These are phyloP conservation scores for Rhagophthalmus giganteus DNA, from an alignment of 2,888 invertebrate species.

Conservation along the genomic window DNA sequence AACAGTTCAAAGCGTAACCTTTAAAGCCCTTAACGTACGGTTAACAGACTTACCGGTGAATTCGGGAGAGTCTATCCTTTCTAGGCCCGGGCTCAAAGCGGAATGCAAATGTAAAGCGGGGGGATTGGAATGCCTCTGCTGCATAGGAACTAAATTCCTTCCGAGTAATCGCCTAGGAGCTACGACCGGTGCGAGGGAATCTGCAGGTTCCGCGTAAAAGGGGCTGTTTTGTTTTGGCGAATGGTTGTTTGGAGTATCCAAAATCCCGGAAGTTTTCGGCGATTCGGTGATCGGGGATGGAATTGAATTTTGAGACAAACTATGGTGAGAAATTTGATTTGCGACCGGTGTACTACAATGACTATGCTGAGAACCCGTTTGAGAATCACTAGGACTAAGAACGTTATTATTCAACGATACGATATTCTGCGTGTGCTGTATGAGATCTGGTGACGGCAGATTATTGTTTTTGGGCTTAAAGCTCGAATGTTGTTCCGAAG, in stretches of 20 bases:
- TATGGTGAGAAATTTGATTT: slow-evolving; percentile 42
- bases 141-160: slow-evolving; percentile 44
- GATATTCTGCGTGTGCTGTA: slow-evolving; percentile 59
- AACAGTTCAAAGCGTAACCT: slow-evolving; percentile 11
- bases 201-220: slow-evolving; percentile 88
- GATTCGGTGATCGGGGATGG: slow-evolving; percentile 43
- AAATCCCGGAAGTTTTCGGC: slow-evolving; percentile 20
- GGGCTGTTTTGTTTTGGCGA: slow-evolving; percentile 75
- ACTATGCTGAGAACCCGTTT: slow-evolving; percentile 42
- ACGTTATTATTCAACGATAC: slow-evolving; percentile 62
- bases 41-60: slow-evolving; percentile 41
- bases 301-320: slow-evolving; percentile 45
- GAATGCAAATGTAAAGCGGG: slow-evolving; percentile 51
- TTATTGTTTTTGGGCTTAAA: slow-evolving; percentile 37
- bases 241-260: slow-evolving; percentile 31
- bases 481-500: slow-evolving; percentile 56
- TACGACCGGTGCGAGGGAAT: slow-evolving; percentile 70
- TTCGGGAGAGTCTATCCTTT: slow-evolving; percentile 54
- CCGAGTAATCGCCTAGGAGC: slow-evolving; percentile 44
- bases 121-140: slow-evolving; percentile 58
- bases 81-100: slow-evolving; percentile 47
- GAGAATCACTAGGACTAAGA: slow-evolving; percentile 51
- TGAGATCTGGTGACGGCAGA: slow-evolving; percentile 49
- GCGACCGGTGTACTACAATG: slow-evolving; percentile 46
- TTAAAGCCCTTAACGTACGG: slow-evolving; percentile 6